These are phyloP conservation scores for Hydrotaea diabolus DNA, from an alignment of 2,888 invertebrate species.

Conservation along the genomic window DNA sequence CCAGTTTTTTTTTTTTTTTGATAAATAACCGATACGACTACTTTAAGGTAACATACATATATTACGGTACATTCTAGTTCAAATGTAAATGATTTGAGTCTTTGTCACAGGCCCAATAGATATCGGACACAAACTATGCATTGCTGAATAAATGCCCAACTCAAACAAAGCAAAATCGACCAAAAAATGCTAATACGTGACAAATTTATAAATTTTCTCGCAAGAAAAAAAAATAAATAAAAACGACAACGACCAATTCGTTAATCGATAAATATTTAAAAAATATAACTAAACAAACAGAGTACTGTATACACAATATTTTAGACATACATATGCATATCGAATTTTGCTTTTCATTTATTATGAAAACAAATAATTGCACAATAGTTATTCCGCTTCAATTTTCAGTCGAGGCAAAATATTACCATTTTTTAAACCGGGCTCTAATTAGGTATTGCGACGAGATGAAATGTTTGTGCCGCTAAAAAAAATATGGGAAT, in stretches of 20 bases:
- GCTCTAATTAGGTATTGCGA: no score
- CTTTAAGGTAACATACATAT: conserved; percentile 5
- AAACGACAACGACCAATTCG: background rate
- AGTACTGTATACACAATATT: background rate
- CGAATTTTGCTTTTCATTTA: background rate
- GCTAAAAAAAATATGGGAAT: no score
- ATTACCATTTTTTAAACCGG: conserved; percentile 16
- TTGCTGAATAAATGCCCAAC: background rate
- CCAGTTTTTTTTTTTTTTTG: background rate
- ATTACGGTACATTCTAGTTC: conserved; percentile 18
- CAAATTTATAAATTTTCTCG: conserved; percentile 39
- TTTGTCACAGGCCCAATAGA: conserved; percentile 5
- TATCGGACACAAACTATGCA: background rate
- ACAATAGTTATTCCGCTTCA: conserved; percentile 5
- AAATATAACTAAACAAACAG: conserved; percentile 23
- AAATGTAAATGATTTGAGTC: background rate
- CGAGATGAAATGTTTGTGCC: no score
- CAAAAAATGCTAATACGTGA: conserved; percentile 42
- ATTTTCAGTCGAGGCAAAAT: conserved; percentile 22
- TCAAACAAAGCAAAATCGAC: background rate
- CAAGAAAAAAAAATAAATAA: no score
- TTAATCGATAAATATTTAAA: conserved; percentile 47
- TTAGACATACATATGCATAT: background rate
- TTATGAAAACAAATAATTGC: background rate
- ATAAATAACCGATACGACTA: background rate